Evolutionary conservation across 2,888 invertebrate genomes (phyloP), one percentile per base, ranked within the genome.

Genomic region (Tiphia femorata): DNA sequence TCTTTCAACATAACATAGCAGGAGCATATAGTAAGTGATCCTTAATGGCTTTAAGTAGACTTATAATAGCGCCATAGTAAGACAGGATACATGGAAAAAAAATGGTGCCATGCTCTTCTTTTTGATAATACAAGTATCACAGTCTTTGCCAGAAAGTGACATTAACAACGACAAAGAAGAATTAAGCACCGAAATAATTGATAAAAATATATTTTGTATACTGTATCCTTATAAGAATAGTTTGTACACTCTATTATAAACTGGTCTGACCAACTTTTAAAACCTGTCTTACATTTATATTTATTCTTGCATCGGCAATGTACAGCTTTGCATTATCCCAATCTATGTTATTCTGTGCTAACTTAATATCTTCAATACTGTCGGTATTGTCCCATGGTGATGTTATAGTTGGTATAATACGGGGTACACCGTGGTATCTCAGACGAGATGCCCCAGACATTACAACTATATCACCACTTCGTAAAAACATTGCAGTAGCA

Each of bases 281-380:
- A 27, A 98, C 97, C 86, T 98, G 97, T 77, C 98, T 86, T 5
- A 97, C 91, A 87, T 97, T 98, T 66, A 98, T 88, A 86, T 98
- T 98, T 50, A 98, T 94, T 78, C 98, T 89, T 25, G 93, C 92
- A 52, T 82, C 70, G 25, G 66, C 64, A 56, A 80, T 78, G 41
- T 78, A 80, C 40, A 27, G 55, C 57, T 64, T 64, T 5, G 77
- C 78, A 51, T 72, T 73, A 3, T 48, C 43, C 80, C 82, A 80
- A 42, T 79, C 75, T 25, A 72, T 49, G n/a, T 44, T 44, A 42
- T 70, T 37, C 14, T 44, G 47, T 17, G 2, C 25, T 16, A 7
- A 40, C 23, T 33, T 21, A 5, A 40, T 33, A 16, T 50, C 44
- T 2, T 57, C 10, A 23, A 38, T 59, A 2, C 17, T 14, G 1